Evolutionary conservation across 2,113 vertebrate genomes (phyloP).

Genomic region (Acrocephalus arundinaceus): DNA sequence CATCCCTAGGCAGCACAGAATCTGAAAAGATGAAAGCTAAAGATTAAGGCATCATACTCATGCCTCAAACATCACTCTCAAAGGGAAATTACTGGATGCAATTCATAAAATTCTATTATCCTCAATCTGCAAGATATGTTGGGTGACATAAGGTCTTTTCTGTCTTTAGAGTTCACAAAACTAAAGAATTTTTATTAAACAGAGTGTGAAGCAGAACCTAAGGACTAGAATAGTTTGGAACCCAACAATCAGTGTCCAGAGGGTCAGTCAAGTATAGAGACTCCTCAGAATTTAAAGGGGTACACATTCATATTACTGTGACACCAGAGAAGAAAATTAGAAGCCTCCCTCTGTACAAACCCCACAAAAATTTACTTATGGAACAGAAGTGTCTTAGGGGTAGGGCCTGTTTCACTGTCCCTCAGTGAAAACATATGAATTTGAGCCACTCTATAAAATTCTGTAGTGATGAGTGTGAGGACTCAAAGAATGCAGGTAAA

Average conservation of each 20-base stretch:
- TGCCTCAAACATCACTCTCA: not conserved
- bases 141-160: not conserved
- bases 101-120: not conserved
- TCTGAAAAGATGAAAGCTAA: no score
- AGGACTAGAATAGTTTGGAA: not conserved
- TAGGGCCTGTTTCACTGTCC: not conserved
- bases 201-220: not conserved
- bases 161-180: not conserved
- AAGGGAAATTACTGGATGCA: not conserved
- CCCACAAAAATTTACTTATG: not conserved
- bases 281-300: not conserved
- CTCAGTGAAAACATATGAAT: not conserved
- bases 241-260: fast-evolving
- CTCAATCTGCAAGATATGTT: not conserved
- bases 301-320: not conserved
- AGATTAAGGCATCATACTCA: no score
- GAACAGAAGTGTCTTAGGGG: not conserved
- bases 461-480: not conserved
- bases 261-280: not conserved
- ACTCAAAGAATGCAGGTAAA: not conserved
- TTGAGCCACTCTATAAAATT: not conserved
- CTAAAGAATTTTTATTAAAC: not conserved
- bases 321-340: not conserved
- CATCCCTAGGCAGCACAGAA: no score
- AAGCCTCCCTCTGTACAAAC: not conserved